Evolutionary conservation across 2,888 invertebrate species (phyloP).

Genomic region (Microctonus brassicae): DNA sequence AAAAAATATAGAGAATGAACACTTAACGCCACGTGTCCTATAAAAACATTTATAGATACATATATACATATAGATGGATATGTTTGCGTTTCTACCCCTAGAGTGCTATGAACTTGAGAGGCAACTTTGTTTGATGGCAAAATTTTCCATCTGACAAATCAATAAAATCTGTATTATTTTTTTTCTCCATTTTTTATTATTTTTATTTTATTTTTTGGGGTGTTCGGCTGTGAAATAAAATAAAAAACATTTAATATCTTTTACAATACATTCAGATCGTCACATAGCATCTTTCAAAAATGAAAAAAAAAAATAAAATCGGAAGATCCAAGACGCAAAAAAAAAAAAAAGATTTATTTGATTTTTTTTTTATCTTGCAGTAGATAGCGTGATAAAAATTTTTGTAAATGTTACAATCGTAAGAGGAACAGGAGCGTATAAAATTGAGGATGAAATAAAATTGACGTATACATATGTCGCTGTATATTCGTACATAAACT

Average conservation of each 20-base stretch:
- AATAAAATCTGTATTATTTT: background rate
- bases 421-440: conserved; percentile 12
- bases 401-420: conserved; percentile 6
- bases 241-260: background rate
- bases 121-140: background rate
- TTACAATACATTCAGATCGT: too few relatives aligned
- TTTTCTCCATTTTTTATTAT: background rate
- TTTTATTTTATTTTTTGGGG: background rate
- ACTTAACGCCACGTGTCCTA: conserved; percentile 1
- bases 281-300: too few relatives aligned
- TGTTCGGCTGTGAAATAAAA: background rate
- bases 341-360: background rate
- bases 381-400: conserved; percentile 1
- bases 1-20: background rate
- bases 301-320: background rate
- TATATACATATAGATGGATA: background rate
- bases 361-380: background rate
- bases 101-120: conserved; percentile 15
- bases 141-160: conserved; percentile 5
- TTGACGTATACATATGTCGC: conserved; percentile 4
- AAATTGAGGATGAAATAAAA: conserved; percentile 9
- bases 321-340: background rate
- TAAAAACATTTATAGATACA: background rate
- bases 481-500: background rate
- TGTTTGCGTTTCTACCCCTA: background rate